Percentiles rank a stretch among this genome's conserved stretches.
phyloP scores from a whole-genome alignment of 2,113 vertebrate species.

The Carassius carassius region DNA sequence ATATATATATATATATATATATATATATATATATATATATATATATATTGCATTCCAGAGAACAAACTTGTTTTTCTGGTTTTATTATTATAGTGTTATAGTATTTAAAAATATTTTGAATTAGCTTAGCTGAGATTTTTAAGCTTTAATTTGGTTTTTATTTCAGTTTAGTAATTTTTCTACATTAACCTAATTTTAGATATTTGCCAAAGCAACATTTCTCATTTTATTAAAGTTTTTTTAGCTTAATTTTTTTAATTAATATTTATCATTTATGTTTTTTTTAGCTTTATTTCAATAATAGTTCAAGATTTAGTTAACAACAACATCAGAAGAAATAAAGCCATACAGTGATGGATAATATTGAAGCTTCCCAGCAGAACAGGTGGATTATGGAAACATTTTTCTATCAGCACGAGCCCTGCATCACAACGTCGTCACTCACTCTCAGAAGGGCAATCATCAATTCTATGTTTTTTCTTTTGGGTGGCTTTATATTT shows the following conservation, averaged over 20 bases:
- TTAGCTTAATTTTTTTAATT: background rate
- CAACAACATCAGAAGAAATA: background rate
- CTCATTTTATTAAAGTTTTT: too few relatives aligned
- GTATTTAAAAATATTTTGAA: background rate
- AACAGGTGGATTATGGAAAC: slow-evolving; percentile 13
- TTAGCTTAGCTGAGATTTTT: background rate
- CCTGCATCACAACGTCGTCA: background rate
- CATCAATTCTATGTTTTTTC: background rate
- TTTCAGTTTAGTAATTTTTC: background rate
- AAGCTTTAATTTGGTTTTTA: background rate
- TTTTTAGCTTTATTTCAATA: background rate
- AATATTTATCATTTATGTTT: background rate
- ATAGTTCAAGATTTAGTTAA: background rate
- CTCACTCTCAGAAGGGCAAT: background rate
- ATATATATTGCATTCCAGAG: background rate
- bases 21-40: too few relatives aligned
- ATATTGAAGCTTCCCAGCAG: background rate
- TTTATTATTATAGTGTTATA: background rate
- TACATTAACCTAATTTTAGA: too few relatives aligned
- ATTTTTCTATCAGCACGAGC: slow-evolving; percentile 11
- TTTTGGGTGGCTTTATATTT: slow-evolving; percentile 22
- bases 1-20: too few relatives aligned
- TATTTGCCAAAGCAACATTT: background rate
- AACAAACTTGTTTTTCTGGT: background rate
- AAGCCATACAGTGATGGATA: background rate